Evolutionary conservation across 2,797 vertebrate genomes (phyloP), one percentile per base, ranked within the genome.

Genomic region (Alca torda): DNA sequence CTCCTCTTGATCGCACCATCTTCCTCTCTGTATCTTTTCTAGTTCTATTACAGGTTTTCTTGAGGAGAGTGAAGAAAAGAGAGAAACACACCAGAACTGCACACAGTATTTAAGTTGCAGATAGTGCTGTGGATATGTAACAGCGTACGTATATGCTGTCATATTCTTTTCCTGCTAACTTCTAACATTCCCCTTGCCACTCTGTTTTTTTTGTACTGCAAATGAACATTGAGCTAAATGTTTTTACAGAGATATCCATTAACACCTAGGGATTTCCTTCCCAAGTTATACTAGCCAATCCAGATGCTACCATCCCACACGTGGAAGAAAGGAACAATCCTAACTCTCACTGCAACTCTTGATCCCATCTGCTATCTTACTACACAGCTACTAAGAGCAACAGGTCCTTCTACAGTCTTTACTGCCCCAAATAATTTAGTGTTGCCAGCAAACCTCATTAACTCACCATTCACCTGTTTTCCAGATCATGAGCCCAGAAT

Each of bases 41-140:
- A 85, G 23, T 26, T 74, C 60, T 80, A 9, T 31, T 54, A 50
- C 13, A 89, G 23, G 13, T 73, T 81, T 84, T 75, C n/a, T 65
- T 53, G 8, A 77, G 25, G 21, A 56, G 14, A 25, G 2, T 15
- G 25, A 59, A 54, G n/a, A 59, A 59, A 79, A 81, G 23, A 85
- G 15, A 82, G 26, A 80, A 88, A 75, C 3, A 45, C 17, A 76
- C 8, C 54, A 84, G 53, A 73, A 65, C 31, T 24, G 53, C 51
- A 65, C 4, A 30, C 31, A 50, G 57, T 35, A 54, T 37, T 65
- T 61, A 53, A 69, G 18, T 0, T 61, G 25, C 33, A 84, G 54
- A 24, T 5, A 73, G 37, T 2, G 2, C 48, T 75, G 45, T 19
- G 37, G 41, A 50, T 45, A 56, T 0, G 0, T 13, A 41, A 50